These are phyloP conservation scores for Mimachlamys varia DNA, from an alignment of 2,888 invertebrate genomes.

Conservation along the genomic window DNA sequence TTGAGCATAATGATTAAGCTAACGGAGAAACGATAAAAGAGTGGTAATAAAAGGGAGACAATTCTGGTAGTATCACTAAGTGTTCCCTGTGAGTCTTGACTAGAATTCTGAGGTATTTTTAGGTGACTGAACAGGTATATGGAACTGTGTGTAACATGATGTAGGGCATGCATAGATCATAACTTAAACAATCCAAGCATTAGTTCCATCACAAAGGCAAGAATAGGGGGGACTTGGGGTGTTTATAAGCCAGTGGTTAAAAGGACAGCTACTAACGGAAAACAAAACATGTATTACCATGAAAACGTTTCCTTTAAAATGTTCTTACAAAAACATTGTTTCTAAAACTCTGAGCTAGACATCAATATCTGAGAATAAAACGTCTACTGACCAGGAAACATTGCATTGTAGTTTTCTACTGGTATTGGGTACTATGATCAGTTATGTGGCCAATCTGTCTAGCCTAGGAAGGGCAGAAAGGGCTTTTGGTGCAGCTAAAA, in stretches of 20 bases:
- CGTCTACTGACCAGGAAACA: not conserved
- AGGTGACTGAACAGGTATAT: conserved; percentile 7
- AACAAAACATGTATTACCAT: not conserved
- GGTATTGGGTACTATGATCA: not conserved
- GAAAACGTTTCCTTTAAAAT: not conserved
- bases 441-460: not conserved
- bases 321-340: not conserved
- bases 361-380: not conserved
- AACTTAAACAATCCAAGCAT: not conserved
- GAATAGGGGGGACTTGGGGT: not conserved
- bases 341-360: not conserved
- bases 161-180: not conserved
- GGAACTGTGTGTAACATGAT: not conserved
- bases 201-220: conserved; percentile 7
- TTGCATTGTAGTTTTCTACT: not conserved
- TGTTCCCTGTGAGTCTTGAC: not conserved
- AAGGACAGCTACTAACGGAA: not conserved
- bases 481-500: not conserved
- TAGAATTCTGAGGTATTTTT: conserved; percentile 14
- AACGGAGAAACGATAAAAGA: not conserved
- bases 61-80: not conserved
- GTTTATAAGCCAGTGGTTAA: not conserved
- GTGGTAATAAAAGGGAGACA: not conserved
- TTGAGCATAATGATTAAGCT: conserved; percentile 13
- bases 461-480: not conserved